Conservation (phyloP, 2,797 vertebrate genomes). For the Chaetodon trifasciatus region DNA sequence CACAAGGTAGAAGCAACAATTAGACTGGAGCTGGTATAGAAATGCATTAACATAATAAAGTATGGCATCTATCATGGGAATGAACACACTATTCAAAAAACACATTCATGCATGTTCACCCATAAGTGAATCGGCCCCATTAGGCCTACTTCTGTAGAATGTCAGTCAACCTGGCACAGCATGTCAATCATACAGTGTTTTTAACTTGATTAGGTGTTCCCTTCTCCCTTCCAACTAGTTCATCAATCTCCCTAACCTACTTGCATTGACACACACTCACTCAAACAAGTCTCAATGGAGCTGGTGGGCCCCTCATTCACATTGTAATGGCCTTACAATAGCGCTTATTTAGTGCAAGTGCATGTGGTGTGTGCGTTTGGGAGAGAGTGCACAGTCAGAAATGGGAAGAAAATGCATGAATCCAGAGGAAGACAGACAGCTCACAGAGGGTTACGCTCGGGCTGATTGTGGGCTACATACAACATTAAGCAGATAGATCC, state of each 20-base stretch:
- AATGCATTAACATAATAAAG: neutral
- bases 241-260: conserved; percentile 81
- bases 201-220: conserved; percentile 75
- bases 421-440: conserved; percentile 8
- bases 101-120: conserved; percentile 24
- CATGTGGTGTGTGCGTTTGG: conserved; percentile 14
- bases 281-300: conserved; percentile 69
- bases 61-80: neutral
- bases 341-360: conserved; percentile 64
- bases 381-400: conserved; percentile 12
- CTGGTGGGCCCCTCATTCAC: conserved; percentile 75
- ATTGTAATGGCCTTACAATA: conserved; percentile 77
- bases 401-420: conserved; percentile 44
- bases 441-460: conserved; percentile 1
- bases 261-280: conserved; percentile 75
- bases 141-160: conserved; percentile 36
- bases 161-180: conserved; percentile 53
- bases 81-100: conserved; percentile 6
- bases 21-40: neutral
- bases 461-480: neutral
- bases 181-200: conserved; percentile 62
- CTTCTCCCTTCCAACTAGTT: conserved; percentile 63
- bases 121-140: conserved; percentile 27
- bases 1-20: neutral
- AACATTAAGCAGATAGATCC: neutral